Conservation (phyloP, 2,888 invertebrate genomes). For the Cecidostiba fungosa region DNA sequence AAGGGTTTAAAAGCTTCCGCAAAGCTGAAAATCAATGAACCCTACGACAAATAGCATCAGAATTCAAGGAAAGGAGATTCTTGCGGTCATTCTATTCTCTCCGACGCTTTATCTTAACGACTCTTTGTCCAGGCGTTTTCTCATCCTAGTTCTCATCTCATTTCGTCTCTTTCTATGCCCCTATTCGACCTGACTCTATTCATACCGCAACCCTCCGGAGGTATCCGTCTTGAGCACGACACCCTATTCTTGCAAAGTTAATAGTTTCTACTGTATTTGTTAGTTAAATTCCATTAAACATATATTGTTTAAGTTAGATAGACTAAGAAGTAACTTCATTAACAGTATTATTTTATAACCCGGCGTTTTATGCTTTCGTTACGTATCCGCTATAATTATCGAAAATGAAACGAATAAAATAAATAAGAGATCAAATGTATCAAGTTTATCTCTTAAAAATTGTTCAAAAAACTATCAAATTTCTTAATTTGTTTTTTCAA, state of each 20-base stretch:
- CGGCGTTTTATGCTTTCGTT: no score
- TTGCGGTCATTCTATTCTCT: not conserved
- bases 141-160: not conserved
- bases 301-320: no score
- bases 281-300: no score
- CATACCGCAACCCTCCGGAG: not conserved
- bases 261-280: no score
- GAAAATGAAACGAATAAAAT: no score
- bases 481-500: not conserved
- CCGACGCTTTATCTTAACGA: not conserved
- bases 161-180: not conserved
- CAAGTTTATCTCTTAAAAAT: no score
- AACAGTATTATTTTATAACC: no score
- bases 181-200: not conserved
- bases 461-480: no score
- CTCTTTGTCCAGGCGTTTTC: not conserved
- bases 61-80: not conserved
- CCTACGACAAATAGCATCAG: not conserved
- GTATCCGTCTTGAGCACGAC: not conserved
- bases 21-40: slow-evolving; percentile 30
- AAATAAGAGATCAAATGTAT: no score
- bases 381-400: no score
- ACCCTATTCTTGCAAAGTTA: no score
- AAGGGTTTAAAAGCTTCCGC: not conserved
- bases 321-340: no score